A percentile compares a stretch with the other conserved stretches of the same genome.
These are phyloP conservation scores for Elmis aenea DNA, from an alignment of 2,888 invertebrate species.

Conservation along the genomic window DNA sequence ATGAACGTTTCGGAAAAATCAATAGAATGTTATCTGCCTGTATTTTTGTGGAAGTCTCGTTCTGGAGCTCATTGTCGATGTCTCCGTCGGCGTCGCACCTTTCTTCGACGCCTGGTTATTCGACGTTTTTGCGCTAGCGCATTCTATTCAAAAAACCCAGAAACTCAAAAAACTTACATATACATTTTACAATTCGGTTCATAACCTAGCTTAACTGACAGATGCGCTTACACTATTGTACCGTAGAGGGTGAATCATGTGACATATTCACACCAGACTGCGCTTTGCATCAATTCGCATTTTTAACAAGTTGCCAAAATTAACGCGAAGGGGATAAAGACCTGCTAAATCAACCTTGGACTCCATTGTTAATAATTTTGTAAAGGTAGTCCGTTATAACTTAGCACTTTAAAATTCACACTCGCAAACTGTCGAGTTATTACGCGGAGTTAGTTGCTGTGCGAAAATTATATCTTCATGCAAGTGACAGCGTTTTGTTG, in stretches of 20 bases:
- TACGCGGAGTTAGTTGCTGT: background rate
- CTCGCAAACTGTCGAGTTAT: background rate
- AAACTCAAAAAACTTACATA: too few relatives aligned
- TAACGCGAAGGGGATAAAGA: too few relatives aligned
- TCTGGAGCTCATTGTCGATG: constrained; percentile 43
- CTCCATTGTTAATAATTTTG: background rate
- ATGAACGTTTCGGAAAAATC: constrained; percentile 60
- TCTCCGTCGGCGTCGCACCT: constrained; percentile 45
- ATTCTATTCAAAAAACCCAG: constrained; percentile 38
- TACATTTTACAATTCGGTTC: too few relatives aligned
- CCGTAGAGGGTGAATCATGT: too few relatives aligned
- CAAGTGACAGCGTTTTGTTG: background rate
- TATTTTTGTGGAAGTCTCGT: constrained; percentile 47
- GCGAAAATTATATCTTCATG: background rate
- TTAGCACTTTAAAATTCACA: background rate
- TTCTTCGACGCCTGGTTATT: constrained; percentile 40
- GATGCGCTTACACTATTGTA: too few relatives aligned
- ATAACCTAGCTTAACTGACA: too few relatives aligned
- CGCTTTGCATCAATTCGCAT: too few relatives aligned
- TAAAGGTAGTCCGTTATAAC: background rate
- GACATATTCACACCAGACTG: too few relatives aligned
- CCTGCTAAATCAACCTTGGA: too few relatives aligned
- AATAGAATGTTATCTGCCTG: constrained; percentile 57
- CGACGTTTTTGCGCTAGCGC: constrained; percentile 40
- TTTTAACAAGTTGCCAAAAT: too few relatives aligned